phyloP scores from a whole-genome alignment of 2,888 invertebrate species.

The Thereva nobilitata region DNA sequence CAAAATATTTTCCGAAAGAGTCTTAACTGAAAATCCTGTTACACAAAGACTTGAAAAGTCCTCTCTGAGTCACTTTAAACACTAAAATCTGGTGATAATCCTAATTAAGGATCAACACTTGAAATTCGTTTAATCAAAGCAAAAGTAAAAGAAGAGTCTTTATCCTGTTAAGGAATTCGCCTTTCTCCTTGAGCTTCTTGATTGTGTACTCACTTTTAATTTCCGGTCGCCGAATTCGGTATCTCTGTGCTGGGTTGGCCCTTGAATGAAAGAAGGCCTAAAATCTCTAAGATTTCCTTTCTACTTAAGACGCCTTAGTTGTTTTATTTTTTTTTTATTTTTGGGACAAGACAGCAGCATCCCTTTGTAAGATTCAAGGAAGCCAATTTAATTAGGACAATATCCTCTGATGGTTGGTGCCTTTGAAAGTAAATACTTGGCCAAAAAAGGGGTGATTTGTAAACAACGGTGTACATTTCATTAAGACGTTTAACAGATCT shows the following conservation, averaged over 20 bases:
- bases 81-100: slow-evolving; percentile 31
- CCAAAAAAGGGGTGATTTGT: slow-evolving; percentile 40
- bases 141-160: slow-evolving; percentile 9
- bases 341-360: slow-evolving; percentile 1
- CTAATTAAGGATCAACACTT: slow-evolving; percentile 38
- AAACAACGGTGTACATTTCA: slow-evolving; percentile 46
- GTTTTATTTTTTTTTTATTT: background rate
- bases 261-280: background rate
- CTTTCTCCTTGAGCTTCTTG: slow-evolving; percentile 10
- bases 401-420: slow-evolving; percentile 36
- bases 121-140: slow-evolving; percentile 28
- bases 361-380: slow-evolving; percentile 36
- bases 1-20: too few relatives aligned
- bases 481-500: slow-evolving; percentile 46
- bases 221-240: slow-evolving; percentile 34
- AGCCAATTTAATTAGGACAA: slow-evolving; percentile 42
- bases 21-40: background rate
- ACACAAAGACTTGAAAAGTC: background rate
- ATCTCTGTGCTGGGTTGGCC: background rate
- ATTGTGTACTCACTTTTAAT: slow-evolving; percentile 36
- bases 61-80: slow-evolving; percentile 6
- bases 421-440: slow-evolving; percentile 32
- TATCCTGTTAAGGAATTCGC: slow-evolving; percentile 1
- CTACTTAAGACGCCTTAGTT: slow-evolving; percentile 9
- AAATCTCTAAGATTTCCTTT: slow-evolving; percentile 12